A percentile compares a stretch with the other conserved stretches of the same genome.
phyloP scores from a whole-genome alignment of 2,113 vertebrate genomes.

The Ammodytes dubius region DNA sequence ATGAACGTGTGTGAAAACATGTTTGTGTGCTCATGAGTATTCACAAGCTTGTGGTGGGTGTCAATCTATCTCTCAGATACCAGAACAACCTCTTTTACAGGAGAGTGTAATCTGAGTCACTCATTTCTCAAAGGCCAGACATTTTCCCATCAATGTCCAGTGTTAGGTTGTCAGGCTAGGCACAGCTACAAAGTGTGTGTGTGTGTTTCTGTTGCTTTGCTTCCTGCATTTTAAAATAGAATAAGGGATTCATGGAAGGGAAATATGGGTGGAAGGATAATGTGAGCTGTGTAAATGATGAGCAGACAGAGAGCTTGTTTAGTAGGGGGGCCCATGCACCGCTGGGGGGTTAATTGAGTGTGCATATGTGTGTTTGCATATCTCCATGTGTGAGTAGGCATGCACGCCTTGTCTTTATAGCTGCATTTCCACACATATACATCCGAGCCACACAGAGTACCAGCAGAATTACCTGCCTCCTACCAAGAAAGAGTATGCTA shows the following conservation, averaged over 20 bases:
- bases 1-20: conserved; percentile 9
- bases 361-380: conserved; percentile 53
- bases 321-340: conserved; percentile 4
- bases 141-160: conserved; percentile 56
- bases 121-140: conserved; percentile 31
- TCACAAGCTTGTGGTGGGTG: neutral
- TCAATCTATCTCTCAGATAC: conserved; percentile 36
- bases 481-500: conserved; percentile 46
- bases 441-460: conserved; percentile 10
- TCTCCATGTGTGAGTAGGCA: conserved; percentile 25
- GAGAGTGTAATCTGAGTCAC: conserved; percentile 51
- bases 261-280: conserved; percentile 46
- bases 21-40: neutral
- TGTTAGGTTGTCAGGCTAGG: conserved; percentile 21
- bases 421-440: conserved; percentile 55
- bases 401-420: neutral
- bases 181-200: conserved; percentile 4
- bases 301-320: conserved; percentile 36
- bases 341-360: conserved; percentile 63
- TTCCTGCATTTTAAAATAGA: conserved; percentile 44
- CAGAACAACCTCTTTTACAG: conserved; percentile 37
- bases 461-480: conserved; percentile 32
- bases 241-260: conserved; percentile 41
- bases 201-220: conserved; percentile 17
- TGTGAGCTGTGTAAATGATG: conserved; percentile 52